A percentile compares a stretch with the other conserved stretches of the same genome.
Conservation (phyloP, 2,797 vertebrate genomes). For the Ceyx erithaca region DNA sequence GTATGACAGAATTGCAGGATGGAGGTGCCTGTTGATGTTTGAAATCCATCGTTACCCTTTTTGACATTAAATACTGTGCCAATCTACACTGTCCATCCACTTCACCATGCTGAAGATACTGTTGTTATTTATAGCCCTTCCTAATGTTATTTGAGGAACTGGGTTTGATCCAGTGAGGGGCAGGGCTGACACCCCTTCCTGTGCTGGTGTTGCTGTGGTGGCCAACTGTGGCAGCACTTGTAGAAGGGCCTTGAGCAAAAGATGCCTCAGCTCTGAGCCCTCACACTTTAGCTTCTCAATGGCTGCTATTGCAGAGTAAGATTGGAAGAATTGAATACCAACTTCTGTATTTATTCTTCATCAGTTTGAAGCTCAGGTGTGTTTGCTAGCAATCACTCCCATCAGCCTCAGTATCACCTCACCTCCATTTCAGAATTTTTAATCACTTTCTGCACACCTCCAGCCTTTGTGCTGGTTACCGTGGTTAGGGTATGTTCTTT, state of each 20-base stretch:
- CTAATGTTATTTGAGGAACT: neutral
- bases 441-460: neutral
- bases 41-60: neutral
- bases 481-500: neutral
- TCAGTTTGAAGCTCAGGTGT: neutral
- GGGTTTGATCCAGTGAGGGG: neutral
- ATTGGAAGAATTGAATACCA: neutral
- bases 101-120: neutral
- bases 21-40: neutral
- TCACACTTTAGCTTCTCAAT: neutral
- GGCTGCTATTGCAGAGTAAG: neutral
- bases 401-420: neutral
- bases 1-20: neutral
- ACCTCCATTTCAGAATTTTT: neutral
- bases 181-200: neutral
- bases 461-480: neutral
- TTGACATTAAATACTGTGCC: neutral
- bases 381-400: fast-evolving
- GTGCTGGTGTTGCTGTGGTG: neutral
- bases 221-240: neutral
- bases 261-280: neutral
- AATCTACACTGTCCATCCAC: neutral
- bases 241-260: neutral
- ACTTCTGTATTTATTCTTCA: neutral
- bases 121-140: neutral